Percentiles rank a stretch among this genome's conserved stretches.
phyloP scores from a whole-genome alignment of 1,140 invertebrate species.

The Druon quercuslanigerum region DNA sequence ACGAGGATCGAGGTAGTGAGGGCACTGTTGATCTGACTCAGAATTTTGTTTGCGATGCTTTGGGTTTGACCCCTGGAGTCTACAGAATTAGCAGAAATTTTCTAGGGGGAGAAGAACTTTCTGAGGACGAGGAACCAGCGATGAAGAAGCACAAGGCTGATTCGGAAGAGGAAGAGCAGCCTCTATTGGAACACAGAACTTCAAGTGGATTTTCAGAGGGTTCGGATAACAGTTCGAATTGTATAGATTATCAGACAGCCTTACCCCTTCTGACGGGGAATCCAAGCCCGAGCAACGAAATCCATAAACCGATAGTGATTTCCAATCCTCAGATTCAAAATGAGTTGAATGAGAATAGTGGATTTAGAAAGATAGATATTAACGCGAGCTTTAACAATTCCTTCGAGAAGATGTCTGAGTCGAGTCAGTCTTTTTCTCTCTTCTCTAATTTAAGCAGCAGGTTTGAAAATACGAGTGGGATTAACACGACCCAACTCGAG shows the following conservation, averaged over 20 bases:
- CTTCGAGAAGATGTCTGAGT: too few species aligned
- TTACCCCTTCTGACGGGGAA: constrained; percentile 65
- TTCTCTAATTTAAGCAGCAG: too few species aligned
- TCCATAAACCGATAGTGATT: constrained; percentile 58
- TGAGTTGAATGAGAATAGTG: constrained; percentile 66
- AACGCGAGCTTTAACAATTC: constrained; percentile 28
- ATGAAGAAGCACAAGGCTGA: constrained; percentile 57
- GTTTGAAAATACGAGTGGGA: too few species aligned
- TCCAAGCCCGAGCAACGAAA: constrained; percentile 41
- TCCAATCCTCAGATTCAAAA: constrained; percentile 68
- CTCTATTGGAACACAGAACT: constrained; percentile 63
- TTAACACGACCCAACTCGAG: too few species aligned
- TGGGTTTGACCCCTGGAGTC: constrained; percentile 62
- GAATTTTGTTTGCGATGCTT: constrained; percentile 59
- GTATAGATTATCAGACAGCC: constrained; percentile 68
- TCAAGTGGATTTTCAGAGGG: constrained; percentile 63
- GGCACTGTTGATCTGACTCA: constrained; percentile 61
- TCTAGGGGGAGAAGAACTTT: constrained; percentile 47
- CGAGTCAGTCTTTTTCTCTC: too few species aligned
- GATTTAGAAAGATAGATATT: constrained; percentile 69
- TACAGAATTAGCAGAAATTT: constrained; percentile 59
- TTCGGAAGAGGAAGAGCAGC: constrained; percentile 58
- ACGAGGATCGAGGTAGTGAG: constrained; percentile 45
- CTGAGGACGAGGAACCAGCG: constrained; percentile 53
- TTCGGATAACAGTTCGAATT: constrained; percentile 63